phyloP scores from a whole-genome alignment of 1,140 invertebrate species.

The Mizuhopecten yessoensis region DNA sequence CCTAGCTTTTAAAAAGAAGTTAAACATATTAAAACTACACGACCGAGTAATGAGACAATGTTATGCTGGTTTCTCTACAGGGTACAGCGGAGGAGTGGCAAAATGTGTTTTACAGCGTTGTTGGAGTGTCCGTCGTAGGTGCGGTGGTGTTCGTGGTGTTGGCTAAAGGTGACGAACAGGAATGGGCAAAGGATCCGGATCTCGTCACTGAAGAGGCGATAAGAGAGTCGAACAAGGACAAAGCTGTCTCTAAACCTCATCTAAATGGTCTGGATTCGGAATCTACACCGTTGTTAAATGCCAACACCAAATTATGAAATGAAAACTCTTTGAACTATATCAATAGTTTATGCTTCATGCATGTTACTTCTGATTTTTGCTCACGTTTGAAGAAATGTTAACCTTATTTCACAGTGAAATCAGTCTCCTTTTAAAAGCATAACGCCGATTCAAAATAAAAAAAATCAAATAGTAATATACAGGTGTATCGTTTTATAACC shows the following conservation, averaged over 20 bases:
- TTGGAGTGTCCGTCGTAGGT: constrained; percentile 78
- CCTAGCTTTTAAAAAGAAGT: too few relatives aligned
- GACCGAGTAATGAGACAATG: too few relatives aligned
- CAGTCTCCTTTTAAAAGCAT: too few relatives aligned
- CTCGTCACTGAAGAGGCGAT: neutral
- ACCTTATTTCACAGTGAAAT: too few relatives aligned
- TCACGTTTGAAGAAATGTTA: too few relatives aligned
- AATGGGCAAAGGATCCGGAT: constrained; percentile 70
- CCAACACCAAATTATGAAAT: neutral
- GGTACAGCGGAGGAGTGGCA: constrained; percentile 82
- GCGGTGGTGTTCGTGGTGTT: constrained; percentile 78
- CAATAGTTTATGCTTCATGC: too few relatives aligned
- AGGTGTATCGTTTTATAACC: too few relatives aligned
- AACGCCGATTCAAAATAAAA: too few relatives aligned
- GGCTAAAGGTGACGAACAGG: constrained; percentile 77
- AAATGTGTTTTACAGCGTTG: constrained; percentile 81
- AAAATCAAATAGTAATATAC: too few relatives aligned
- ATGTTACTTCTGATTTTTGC: too few relatives aligned
- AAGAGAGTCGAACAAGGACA: neutral
- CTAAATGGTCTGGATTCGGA: neutral
- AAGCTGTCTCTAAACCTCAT: neutral
- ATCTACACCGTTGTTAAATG: neutral
- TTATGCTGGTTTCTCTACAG: constrained; percentile 61
- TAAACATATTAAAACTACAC: too few relatives aligned
- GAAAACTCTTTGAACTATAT: too few relatives aligned